phyloP scores from a whole-genome alignment of 1,140 invertebrate genomes.

The Brachionus rotundiformis region DNA sequence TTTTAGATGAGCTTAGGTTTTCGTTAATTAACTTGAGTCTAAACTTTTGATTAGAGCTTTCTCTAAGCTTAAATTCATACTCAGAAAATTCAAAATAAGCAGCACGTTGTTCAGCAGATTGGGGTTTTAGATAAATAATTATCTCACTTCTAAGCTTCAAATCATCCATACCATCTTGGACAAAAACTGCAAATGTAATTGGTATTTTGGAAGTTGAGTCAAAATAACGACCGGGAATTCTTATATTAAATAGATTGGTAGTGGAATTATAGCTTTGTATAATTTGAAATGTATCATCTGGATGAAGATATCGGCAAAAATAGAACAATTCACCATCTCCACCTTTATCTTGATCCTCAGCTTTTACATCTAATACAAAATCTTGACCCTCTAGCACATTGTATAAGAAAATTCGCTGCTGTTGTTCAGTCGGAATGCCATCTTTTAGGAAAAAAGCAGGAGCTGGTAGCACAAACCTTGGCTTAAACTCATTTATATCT shows the following conservation, averaged over 20 bases:
- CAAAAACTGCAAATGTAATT: constrained; percentile 14
- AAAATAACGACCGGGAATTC: constrained; percentile 30
- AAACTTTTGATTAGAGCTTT: not conserved
- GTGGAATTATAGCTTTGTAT: constrained; percentile 29
- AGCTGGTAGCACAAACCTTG: constrained; percentile 16
- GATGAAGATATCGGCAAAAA: constrained; percentile 19
- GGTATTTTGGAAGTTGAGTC: constrained; percentile 42
- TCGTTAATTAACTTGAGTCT: constrained; percentile 39
- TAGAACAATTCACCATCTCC: constrained; percentile 34
- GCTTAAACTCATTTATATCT: constrained; percentile 46
- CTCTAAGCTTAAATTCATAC: constrained; percentile 44
- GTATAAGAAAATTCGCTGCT: constrained; percentile 24
- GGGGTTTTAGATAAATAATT: constrained; percentile 17
- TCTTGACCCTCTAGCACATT: constrained; percentile 39
- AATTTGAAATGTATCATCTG: constrained; percentile 44
- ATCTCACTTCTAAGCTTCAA: constrained; percentile 22
- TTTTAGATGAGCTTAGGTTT: constrained; percentile 14
- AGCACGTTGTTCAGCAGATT: not conserved
- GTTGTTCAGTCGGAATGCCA: constrained; percentile 10
- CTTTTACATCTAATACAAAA: constrained; percentile 31
- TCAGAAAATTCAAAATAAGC: constrained; percentile 49
- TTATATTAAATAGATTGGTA: constrained; percentile 22
- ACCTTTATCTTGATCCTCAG: constrained; percentile 29
- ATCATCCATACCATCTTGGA: not conserved
- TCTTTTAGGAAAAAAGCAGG: constrained; percentile 45